A percentile compares a stretch with the other conserved stretches of the same genome.
Evolutionary conservation across 2,113 vertebrate species (phyloP).

Genomic region (Tretioscincus oriximinensis): DNA sequence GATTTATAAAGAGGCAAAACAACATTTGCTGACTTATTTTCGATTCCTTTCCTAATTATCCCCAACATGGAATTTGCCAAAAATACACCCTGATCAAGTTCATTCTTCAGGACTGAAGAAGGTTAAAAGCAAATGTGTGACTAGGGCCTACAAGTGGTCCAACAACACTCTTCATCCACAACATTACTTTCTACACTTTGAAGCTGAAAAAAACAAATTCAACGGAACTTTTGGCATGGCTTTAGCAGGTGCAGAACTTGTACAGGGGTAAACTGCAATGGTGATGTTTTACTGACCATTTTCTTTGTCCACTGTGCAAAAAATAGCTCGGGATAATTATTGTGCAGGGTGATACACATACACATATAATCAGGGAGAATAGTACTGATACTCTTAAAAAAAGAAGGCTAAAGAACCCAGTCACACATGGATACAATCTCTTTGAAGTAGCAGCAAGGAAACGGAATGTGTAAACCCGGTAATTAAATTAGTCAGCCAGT

Average conservation of each 20-base stretch:
- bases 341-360: not conserved
- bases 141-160: too few species aligned
- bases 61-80: too few species aligned
- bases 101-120: too few species aligned
- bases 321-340: not conserved
- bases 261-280: not conserved
- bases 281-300: not conserved
- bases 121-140: too few species aligned
- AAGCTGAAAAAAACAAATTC: not conserved
- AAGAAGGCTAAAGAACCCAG: constrained; percentile 40
- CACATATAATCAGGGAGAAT: not conserved
- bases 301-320: not conserved
- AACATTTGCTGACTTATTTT: too few species aligned
- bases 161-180: too few species aligned
- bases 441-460: constrained; percentile 30
- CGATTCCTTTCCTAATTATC: too few species aligned
- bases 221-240: not conserved
- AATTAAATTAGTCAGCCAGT: constrained; percentile 53
- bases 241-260: not conserved
- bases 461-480: constrained; percentile 35
- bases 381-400: constrained; percentile 28
- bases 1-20: too few species aligned
- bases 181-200: not conserved
- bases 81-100: too few species aligned
- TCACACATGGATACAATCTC: constrained; percentile 51